Base-by-base conservation (phyloP, 2,797 vertebrate genomes). In the Aplochiton taeniatus region DNA sequence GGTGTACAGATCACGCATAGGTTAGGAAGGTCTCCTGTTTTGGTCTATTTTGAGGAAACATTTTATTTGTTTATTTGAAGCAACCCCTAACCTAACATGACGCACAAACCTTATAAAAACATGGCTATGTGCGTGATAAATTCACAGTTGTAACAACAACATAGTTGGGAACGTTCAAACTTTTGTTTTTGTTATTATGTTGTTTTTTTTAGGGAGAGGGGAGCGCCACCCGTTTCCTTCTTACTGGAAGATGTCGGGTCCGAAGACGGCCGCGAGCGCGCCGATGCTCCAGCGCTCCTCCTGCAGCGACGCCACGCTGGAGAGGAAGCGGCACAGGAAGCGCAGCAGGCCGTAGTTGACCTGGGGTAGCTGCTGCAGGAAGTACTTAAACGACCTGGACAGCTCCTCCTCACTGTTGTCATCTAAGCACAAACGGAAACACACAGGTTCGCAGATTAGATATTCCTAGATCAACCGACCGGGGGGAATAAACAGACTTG, bases 241-340 rank as follows among this genome's bases (percentile, higher is more conserved):
- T 95, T 93, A 99, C 96, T 98, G 96, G 85, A 99, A 99, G 87
- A 98, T 93, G 91, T 98, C 96, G 0, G 96, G 96, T 73, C 96
- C 97, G 66, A 99, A 98, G 86, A 99, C 96, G 19, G 96, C 96
- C 72, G 95, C 96, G 85, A 98, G 93, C 69, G 94, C 90, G 76
- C 93, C 94, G 9, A 95, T 85, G 76, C 93, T 95, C 97, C 96
- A 98, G 87, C 93, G 95, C 83, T 97, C 93, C 87, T 94, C 94
- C 91, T 98, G 96, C 87, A 98, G 93, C 0, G 96, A 94, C 50
- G 94, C 96, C 91, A 98, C 96, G 0, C 94, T 95, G 81, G 93
- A 90, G 91, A 98, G 92, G 91, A 98, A 99, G 81, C 95, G 95
- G 86, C 96, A 98, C 70, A 99, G 92, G 90, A 98, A 99, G 70